Evolutionary conservation across 2,113 vertebrate species (phyloP).

Genomic region (Seriola dumerili): DNA sequence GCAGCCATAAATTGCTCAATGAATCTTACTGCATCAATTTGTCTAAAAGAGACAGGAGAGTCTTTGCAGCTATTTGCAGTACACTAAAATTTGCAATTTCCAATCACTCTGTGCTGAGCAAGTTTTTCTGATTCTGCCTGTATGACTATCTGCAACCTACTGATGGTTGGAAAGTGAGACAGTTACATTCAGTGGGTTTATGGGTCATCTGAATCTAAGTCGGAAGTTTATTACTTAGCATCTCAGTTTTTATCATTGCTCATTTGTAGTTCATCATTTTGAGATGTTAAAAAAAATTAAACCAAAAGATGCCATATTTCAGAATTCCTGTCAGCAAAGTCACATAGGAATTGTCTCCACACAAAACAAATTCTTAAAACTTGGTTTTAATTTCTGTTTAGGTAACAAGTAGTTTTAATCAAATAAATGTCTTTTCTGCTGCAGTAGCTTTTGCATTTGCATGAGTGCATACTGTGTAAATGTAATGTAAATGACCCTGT

Average conservation of each 20-base stretch:
- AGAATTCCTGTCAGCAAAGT: neutral
- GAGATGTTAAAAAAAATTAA: neutral
- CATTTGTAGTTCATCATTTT: neutral
- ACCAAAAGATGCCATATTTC: neutral
- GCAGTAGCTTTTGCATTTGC: constrained; percentile 9
- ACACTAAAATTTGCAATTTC: constrained; percentile 3
- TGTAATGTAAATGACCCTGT: neutral
- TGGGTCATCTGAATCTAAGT: neutral
- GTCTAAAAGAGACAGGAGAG: constrained; percentile 13
- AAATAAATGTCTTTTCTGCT: neutral
- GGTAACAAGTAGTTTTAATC: neutral
- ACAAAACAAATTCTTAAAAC: neutral
- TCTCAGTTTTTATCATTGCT: neutral
- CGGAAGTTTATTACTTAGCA: neutral
- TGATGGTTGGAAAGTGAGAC: neutral
- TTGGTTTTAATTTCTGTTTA: neutral
- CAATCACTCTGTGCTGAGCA: neutral
- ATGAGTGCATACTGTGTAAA: constrained; percentile 1
- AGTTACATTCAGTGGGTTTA: neutral
- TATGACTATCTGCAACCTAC: neutral
- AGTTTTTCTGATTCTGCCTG: neutral
- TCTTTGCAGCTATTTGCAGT: neutral
- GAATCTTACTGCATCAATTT: constrained; percentile 41
- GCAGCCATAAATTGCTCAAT: constrained; percentile 42
- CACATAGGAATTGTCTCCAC: neutral